phyloP scores from a whole-genome alignment of 1,140 invertebrate genomes.

The Zaprionus camerounensis region DNA sequence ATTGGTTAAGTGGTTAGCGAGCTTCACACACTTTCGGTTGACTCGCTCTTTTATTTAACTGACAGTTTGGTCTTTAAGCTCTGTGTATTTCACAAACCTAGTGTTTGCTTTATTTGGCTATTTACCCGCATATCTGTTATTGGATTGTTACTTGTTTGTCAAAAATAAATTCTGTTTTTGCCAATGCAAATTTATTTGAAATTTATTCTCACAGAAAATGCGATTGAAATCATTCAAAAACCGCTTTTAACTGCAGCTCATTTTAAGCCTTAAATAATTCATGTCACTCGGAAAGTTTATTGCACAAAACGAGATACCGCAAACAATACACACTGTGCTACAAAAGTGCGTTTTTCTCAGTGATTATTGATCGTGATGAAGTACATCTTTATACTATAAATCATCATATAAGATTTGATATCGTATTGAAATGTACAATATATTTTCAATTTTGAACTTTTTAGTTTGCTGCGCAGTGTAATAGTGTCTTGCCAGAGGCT shows the following conservation, averaged over 20 bases:
- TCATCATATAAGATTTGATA: no score
- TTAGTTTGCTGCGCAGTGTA: conserved; percentile 13
- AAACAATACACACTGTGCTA: conserved; percentile 13
- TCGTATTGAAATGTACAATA: background rate
- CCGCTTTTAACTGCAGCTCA: background rate
- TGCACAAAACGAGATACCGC: conserved; percentile 19
- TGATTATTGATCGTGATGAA: background rate
- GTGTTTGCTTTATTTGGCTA: background rate
- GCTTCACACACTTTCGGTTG: conserved; percentile 34
- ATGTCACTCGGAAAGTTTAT: conserved; percentile 47
- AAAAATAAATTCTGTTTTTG: conserved; percentile 1
- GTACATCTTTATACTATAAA: background rate
- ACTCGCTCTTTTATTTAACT: conserved; percentile 42
- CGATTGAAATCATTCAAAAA: conserved; percentile 10
- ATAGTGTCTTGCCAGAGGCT: background rate
- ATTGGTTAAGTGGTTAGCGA: conserved; percentile 63
- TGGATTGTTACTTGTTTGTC: background rate
- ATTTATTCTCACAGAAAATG: conserved; percentile 7
- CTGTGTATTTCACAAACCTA: conserved; percentile 43
- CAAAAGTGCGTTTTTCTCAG: background rate
- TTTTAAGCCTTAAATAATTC: conserved; percentile 28
- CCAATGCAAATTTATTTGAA: conserved; percentile 1
- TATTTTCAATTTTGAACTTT: background rate
- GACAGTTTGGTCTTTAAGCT: conserved; percentile 47
- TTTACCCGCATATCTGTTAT: background rate